Evolutionary conservation across 2,888 invertebrate species (phyloP).

Genomic region (Gnatocerus cornutus): DNA sequence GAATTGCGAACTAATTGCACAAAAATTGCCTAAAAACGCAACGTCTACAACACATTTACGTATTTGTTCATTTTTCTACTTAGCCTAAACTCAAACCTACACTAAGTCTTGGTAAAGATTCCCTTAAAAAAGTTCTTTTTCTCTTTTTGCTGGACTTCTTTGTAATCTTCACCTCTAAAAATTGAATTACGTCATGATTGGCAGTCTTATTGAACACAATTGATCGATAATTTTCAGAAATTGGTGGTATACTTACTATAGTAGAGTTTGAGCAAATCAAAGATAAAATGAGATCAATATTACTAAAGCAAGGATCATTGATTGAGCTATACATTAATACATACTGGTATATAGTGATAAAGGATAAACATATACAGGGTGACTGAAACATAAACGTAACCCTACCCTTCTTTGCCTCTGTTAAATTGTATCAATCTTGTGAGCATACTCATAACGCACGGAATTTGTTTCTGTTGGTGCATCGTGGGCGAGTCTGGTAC

Average conservation of each 20-base stretch:
- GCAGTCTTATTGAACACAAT: conserved; percentile 31
- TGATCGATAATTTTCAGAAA: too few relatives aligned
- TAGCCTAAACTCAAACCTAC: neutral
- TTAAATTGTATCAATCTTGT: conserved; percentile 85
- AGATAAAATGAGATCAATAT: conserved; percentile 3
- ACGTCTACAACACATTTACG: too few relatives aligned
- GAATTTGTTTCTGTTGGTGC: conserved; percentile 95
- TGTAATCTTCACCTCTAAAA: conserved; percentile 32
- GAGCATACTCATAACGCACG: conserved; percentile 92
- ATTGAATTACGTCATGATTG: conserved; percentile 15
- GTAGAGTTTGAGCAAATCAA: conserved; percentile 1
- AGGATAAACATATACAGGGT: conserved; percentile 5
- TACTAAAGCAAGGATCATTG: neutral
- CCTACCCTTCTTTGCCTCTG: conserved; percentile 36
- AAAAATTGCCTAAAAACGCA: too few relatives aligned
- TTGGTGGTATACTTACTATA: neutral
- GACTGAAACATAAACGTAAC: neutral
- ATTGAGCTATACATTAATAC: conserved; percentile 1
- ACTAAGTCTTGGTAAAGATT: conserved; percentile 25
- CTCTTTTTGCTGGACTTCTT: conserved; percentile 25
- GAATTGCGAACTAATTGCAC: too few relatives aligned
- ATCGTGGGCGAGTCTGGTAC: conserved; percentile 83
- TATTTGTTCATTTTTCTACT: neutral
- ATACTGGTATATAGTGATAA: neutral
- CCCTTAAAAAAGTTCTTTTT: conserved; percentile 26